phyloP scores from a whole-genome alignment of 2,113 vertebrate species.

The Camelus dromedarius region DNA sequence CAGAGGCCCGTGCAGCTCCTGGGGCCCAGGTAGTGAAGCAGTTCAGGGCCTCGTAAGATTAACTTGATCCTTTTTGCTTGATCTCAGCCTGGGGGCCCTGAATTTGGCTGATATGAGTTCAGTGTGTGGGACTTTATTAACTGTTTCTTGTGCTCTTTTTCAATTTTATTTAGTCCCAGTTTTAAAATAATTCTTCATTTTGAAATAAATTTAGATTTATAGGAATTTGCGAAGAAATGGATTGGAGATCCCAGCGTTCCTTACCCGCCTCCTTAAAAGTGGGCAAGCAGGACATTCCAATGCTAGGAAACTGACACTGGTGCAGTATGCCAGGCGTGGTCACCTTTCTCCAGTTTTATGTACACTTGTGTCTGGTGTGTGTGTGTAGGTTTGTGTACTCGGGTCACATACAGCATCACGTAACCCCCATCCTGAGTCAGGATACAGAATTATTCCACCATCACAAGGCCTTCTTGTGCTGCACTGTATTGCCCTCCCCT shows the following conservation, averaged over 20 bases:
- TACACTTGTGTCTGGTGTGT: accelerated
- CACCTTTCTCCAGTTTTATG: not conserved
- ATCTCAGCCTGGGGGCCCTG: not conserved
- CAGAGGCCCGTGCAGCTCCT: not conserved
- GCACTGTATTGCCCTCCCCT: accelerated
- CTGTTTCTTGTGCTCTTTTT: not conserved
- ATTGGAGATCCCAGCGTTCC: not conserved
- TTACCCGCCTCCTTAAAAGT: not conserved
- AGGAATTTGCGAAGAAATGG: slow-evolving; percentile 20
- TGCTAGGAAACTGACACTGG: not conserved
- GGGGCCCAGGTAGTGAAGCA: not conserved
- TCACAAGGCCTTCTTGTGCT: not conserved
- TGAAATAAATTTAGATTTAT: not conserved
- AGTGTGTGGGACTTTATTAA: not conserved
- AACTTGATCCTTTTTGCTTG: not conserved
- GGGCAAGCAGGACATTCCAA: not conserved
- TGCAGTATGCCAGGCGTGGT: accelerated
- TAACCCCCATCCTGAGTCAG: too few species aligned
- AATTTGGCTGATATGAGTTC: not conserved
- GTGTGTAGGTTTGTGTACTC: not conserved
- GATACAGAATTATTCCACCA: not conserved
- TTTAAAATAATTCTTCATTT: slow-evolving; percentile 16
- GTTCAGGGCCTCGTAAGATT: not conserved
- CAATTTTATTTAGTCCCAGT: not conserved
- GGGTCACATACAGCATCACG: accelerated